These are phyloP conservation scores for Falco rusticolus DNA, from an alignment of 2,797 vertebrate genomes.

Conservation along the genomic window DNA sequence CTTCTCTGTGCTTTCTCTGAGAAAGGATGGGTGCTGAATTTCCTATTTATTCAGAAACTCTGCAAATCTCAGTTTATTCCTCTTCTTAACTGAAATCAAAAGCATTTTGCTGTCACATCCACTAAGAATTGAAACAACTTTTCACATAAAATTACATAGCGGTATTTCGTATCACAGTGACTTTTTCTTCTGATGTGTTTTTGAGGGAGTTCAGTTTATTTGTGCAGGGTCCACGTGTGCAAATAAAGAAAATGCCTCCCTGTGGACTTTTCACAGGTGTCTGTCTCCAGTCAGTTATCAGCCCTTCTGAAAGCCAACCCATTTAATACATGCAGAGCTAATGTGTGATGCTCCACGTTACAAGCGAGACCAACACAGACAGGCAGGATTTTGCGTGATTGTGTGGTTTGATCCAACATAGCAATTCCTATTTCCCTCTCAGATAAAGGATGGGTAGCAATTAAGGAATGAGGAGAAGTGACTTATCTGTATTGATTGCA, in stretches of 20 bases:
- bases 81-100: neutral
- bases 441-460: neutral
- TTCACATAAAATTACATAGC: neutral
- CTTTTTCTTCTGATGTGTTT: neutral
- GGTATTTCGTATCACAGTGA: neutral
- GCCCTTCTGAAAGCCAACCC: neutral
- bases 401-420: neutral
- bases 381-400: neutral
- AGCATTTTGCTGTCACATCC: neutral
- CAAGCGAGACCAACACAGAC: neutral
- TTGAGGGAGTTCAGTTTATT: neutral
- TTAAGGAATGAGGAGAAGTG: neutral
- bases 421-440: neutral
- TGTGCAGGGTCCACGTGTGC: neutral
- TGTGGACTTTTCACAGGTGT: neutral
- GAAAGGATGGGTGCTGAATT: neutral
- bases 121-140: neutral
- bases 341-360: neutral
- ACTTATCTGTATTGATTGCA: slow-evolving; percentile 7
- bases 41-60: neutral
- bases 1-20: neutral
- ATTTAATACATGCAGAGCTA: neutral
- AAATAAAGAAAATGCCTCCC: neutral
- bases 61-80: neutral
- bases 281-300: neutral